Conservation (phyloP, 2,113 vertebrate species). For the Scolopax mira region DNA sequence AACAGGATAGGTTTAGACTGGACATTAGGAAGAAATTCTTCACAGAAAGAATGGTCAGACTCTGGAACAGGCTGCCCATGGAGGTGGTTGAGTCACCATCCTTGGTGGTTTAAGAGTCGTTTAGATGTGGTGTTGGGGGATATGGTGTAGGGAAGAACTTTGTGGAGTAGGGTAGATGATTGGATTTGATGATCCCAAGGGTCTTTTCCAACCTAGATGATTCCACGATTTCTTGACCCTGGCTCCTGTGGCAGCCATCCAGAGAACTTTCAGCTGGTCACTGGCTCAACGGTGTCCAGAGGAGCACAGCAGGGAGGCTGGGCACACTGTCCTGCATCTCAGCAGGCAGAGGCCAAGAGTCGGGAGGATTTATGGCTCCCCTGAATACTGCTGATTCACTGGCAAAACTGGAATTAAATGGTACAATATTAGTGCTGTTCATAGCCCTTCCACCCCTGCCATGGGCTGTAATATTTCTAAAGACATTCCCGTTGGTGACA, state of each 20-base stretch:
- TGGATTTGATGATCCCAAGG: too few species aligned
- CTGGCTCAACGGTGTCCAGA: background rate
- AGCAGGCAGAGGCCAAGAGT: background rate
- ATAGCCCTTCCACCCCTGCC: background rate
- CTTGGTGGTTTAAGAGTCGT: too few species aligned
- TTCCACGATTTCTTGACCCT: background rate
- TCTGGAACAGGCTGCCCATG: too few species aligned
- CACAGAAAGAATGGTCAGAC: too few species aligned
- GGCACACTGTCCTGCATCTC: background rate
- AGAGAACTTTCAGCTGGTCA: background rate
- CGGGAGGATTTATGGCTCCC: background rate
- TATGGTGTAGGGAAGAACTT: too few species aligned
- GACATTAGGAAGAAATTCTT: too few species aligned
- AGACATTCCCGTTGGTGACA: background rate
- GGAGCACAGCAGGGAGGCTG: background rate
- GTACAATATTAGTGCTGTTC: background rate
- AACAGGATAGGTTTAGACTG: too few species aligned
- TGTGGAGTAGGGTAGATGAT: too few species aligned
- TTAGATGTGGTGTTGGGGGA: too few species aligned
- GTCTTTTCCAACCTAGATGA: too few species aligned
- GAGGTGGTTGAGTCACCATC: too few species aligned
- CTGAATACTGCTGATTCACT: constrained; percentile 3
- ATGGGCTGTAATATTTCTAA: background rate
- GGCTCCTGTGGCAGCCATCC: background rate
- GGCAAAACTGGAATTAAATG: background rate